These are phyloP conservation scores for Dissostichus mawsoni DNA, from an alignment of 2,113 vertebrate species.

Conservation along the genomic window DNA sequence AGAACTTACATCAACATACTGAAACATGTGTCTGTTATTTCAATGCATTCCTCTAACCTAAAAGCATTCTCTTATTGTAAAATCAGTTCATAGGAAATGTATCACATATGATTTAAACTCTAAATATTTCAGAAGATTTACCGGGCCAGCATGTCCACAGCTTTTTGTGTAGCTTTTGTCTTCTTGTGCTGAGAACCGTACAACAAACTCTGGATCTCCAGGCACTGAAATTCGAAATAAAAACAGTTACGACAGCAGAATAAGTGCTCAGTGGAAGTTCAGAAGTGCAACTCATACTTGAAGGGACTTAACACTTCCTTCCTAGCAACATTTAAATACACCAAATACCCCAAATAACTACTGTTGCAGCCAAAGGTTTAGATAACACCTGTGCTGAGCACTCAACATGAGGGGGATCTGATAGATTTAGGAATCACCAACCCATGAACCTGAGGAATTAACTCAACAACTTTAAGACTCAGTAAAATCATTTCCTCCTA, in stretches of 20 bases:
- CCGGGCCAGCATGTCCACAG: slow-evolving; percentile 79
- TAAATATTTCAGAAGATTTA: slow-evolving; percentile 57
- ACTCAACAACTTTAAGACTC: slow-evolving; percentile 4
- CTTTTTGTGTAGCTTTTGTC: slow-evolving; percentile 79
- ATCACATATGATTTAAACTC: background rate
- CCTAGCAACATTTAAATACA: slow-evolving; percentile 67
- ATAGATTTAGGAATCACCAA: slow-evolving; percentile 29
- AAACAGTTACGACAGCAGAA: slow-evolving; percentile 11
- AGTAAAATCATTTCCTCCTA: slow-evolving; percentile 8
- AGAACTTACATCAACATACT: slow-evolving; percentile 16
- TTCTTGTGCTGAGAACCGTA: slow-evolving; percentile 80
- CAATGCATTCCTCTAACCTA: background rate
- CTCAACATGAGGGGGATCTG: slow-evolving; percentile 30
- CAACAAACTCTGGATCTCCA: slow-evolving; percentile 81
- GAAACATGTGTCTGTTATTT: slow-evolving; percentile 7
- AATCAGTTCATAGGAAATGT: background rate
- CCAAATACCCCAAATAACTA: slow-evolving; percentile 79
- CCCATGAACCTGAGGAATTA: slow-evolving; percentile 9
- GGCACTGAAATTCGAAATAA: slow-evolving; percentile 70
- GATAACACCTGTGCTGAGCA: slow-evolving; percentile 65
- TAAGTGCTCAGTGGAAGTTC: slow-evolving; percentile 50
- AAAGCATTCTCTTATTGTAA: background rate
- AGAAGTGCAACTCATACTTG: slow-evolving; percentile 43
- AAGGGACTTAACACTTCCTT: slow-evolving; percentile 62
- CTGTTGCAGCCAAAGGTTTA: slow-evolving; percentile 51